Evolutionary conservation across 2,888 invertebrate species (phyloP).

Genomic region (Microctonus aethiopoides): DNA sequence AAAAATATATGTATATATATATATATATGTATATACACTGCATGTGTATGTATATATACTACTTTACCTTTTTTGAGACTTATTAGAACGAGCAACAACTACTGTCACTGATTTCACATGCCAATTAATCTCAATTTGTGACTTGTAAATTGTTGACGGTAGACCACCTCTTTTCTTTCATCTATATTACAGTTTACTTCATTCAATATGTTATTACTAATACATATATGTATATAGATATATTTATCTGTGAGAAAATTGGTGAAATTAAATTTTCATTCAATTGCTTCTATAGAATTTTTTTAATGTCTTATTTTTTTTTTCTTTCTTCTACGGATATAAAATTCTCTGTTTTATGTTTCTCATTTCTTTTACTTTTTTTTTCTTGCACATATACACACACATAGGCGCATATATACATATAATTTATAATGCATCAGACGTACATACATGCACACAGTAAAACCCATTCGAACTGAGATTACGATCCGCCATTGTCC

Average conservation of each 20-base stretch:
- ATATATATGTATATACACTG: neutral
- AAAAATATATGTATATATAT: neutral
- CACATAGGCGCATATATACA: too few species aligned
- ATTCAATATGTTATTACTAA: neutral
- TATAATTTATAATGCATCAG: neutral
- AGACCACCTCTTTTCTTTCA: conserved; percentile 25
- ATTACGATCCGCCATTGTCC: conserved; percentile 38
- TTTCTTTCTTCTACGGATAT: neutral
- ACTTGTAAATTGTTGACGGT: conserved; percentile 30
- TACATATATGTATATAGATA: neutral
- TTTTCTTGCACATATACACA: neutral
- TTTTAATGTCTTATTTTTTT: conserved; percentile 31
- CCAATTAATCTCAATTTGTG: conserved; percentile 33
- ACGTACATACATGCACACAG: neutral
- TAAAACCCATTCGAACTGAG: conserved; percentile 32
- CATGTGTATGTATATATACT: too few species aligned
- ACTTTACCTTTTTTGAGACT: conserved; percentile 2
- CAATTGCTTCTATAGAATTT: conserved; percentile 39
- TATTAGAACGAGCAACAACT: conserved; percentile 15
- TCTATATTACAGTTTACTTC: conserved; percentile 13
- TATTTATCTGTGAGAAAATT: conserved; percentile 30
- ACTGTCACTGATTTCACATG: conserved; percentile 21
- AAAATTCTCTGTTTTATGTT: neutral
- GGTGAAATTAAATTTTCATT: conserved; percentile 52
- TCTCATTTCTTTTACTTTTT: neutral